phyloP scores from a whole-genome alignment of 35 echinoderm and acorn worm genomes.

The Holothuria glaberrima region DNA sequence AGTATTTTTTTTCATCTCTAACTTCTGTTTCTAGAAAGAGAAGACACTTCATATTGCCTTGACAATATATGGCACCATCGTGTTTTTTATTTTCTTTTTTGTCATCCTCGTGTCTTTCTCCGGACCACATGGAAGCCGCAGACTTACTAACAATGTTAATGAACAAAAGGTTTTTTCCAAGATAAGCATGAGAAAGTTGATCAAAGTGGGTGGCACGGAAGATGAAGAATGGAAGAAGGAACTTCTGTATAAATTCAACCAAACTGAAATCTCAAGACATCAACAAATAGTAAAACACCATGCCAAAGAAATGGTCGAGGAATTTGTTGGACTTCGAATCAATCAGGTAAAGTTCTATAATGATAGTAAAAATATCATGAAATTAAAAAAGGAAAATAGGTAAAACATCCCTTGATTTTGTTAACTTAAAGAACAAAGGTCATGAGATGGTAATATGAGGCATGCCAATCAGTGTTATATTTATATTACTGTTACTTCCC shows the following conservation, averaged over 20 bases:
- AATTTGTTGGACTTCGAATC: slow-evolving; percentile 49
- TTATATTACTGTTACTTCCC: too few species aligned
- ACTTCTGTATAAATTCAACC: slow-evolving; percentile 16
- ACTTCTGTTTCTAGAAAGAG: neutral
- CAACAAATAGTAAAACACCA: neutral
- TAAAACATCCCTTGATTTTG: too few species aligned
- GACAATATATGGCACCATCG: slow-evolving; percentile 53
- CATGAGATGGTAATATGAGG: too few species aligned
- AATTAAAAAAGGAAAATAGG: too few species aligned
- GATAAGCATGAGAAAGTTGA: neutral
- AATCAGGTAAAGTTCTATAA: too few species aligned
- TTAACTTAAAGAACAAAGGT: too few species aligned
- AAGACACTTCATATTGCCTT: slow-evolving; percentile 29
- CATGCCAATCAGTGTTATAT: too few species aligned
- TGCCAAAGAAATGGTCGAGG: slow-evolving; percentile 9
- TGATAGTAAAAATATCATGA: too few species aligned
- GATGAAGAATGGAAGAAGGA: slow-evolving; percentile 39
- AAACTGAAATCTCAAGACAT: neutral
- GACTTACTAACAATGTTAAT: neutral
- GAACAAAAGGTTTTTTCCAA: slow-evolving; percentile 37
- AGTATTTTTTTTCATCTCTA: too few species aligned
- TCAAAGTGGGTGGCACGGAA: slow-evolving; percentile 13
- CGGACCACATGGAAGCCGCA: neutral
- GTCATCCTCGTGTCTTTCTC: slow-evolving; percentile 23
- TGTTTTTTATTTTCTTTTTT: slow-evolving; percentile 41